phyloP scores from a whole-genome alignment of 1,140 invertebrate species.

The Heliconius hermathena region DNA sequence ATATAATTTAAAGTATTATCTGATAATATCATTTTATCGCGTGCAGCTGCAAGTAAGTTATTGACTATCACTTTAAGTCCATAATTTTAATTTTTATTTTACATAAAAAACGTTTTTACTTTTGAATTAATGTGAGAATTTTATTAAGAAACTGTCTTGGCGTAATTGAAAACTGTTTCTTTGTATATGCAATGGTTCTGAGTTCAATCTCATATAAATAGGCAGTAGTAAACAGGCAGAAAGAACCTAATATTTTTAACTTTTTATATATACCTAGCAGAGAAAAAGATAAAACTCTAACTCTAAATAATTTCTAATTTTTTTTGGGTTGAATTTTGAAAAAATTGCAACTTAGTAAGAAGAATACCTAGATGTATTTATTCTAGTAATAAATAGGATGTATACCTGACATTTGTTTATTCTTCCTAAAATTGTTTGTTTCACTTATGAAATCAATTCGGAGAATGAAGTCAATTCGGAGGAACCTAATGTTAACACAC shows the following conservation, averaged over 20 bases:
- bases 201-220: background rate
- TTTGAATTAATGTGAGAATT: background rate
- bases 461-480: too few relatives aligned
- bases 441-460: too few relatives aligned
- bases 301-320: background rate
- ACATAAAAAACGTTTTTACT: background rate
- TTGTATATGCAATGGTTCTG: background rate
- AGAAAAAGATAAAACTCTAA: background rate
- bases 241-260: background rate
- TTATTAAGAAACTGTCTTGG: too few relatives aligned
- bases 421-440: too few relatives aligned
- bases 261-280: background rate
- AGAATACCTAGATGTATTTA: too few relatives aligned
- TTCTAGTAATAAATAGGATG: too few relatives aligned
- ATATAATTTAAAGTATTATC: slow-evolving; percentile 1
- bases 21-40: background rate
- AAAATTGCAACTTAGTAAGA: too few relatives aligned
- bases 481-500: too few relatives aligned
- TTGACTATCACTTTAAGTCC: slow-evolving; percentile 4
- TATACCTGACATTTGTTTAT: too few relatives aligned
- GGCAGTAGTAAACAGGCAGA: too few relatives aligned
- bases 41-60: background rate
- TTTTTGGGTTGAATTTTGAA: background rate
- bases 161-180: too few relatives aligned
- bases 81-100: background rate